A percentile compares a stretch with the other conserved stretches of the same genome.
These are phyloP conservation scores for Elysia crispata DNA, from an alignment of 2,888 invertebrate species.

Conservation along the genomic window DNA sequence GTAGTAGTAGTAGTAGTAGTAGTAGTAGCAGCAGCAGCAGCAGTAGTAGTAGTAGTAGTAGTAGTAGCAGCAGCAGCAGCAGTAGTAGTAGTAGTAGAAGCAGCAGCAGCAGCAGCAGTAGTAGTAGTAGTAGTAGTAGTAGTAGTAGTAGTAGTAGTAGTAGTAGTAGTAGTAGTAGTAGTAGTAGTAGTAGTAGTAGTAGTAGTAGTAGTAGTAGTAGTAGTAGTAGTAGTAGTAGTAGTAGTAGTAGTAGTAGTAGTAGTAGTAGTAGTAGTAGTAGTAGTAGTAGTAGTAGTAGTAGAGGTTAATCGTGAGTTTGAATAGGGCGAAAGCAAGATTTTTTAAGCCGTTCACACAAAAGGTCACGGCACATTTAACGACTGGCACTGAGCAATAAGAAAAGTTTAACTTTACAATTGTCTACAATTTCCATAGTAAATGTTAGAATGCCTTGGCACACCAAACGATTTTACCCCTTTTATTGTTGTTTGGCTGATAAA, in stretches of 20 bases:
- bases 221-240: constrained; percentile 18
- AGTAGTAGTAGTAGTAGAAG: background rate
- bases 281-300: constrained; percentile 30
- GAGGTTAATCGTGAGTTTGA: constrained; percentile 18
- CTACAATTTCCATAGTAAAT: too few relatives aligned
- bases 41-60: constrained; percentile 25
- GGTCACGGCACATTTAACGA: too few relatives aligned
- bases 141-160: constrained; percentile 1
- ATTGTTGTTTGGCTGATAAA: too few relatives aligned
- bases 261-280: background rate
- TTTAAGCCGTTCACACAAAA: too few relatives aligned
- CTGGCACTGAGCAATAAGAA: too few relatives aligned
- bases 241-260: constrained; percentile 28
- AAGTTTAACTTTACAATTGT: too few relatives aligned
- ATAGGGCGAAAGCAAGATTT: too few relatives aligned
- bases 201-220: background rate
- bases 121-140: constrained; percentile 9
- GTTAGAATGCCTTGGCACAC: too few relatives aligned
- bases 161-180: constrained; percentile 5
- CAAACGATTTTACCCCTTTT: too few relatives aligned
- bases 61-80: constrained; percentile 20
- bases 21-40: constrained; percentile 42
- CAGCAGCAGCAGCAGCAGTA: constrained; percentile 16
- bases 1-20: constrained; percentile 42
- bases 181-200: constrained; percentile 11